Evolutionary conservation across 2,113 vertebrate species (phyloP).

Genomic region (Ifrita kowaldi): DNA sequence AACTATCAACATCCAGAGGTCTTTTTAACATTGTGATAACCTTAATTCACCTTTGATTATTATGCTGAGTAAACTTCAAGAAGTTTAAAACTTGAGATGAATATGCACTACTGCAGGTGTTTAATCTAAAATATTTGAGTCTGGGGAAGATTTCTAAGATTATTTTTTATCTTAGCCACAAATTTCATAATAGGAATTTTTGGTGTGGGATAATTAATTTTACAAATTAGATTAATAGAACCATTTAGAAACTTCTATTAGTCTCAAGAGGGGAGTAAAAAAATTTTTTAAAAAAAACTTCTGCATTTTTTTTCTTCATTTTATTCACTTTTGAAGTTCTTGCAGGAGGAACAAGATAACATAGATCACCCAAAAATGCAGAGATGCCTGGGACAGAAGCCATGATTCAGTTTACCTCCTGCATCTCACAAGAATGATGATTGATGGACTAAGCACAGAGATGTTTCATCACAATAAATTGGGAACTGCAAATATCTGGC

Average conservation of each 20-base stretch:
- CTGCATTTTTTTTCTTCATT: background rate
- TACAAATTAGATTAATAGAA: background rate
- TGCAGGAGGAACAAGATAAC: background rate
- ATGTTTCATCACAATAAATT: background rate
- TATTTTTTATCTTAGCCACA: background rate
- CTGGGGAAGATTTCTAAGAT: background rate
- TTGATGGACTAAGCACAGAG: background rate
- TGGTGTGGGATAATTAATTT: background rate
- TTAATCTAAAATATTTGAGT: background rate
- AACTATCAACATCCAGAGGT: background rate
- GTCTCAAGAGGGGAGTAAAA: background rate
- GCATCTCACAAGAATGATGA: background rate
- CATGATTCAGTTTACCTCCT: background rate
- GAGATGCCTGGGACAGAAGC: background rate
- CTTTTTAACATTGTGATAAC: background rate
- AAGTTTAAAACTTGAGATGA: background rate
- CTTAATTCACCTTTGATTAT: background rate
- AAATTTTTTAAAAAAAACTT: background rate
- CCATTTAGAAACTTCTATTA: background rate
- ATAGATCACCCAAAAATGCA: background rate
- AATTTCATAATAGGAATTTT: background rate
- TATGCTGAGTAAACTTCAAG: background rate
- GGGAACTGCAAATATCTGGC: background rate
- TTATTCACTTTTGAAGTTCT: background rate
- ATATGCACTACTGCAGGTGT: background rate